phyloP scores from a whole-genome alignment of 2,888 invertebrate genomes.

The Pterostichus niger region DNA sequence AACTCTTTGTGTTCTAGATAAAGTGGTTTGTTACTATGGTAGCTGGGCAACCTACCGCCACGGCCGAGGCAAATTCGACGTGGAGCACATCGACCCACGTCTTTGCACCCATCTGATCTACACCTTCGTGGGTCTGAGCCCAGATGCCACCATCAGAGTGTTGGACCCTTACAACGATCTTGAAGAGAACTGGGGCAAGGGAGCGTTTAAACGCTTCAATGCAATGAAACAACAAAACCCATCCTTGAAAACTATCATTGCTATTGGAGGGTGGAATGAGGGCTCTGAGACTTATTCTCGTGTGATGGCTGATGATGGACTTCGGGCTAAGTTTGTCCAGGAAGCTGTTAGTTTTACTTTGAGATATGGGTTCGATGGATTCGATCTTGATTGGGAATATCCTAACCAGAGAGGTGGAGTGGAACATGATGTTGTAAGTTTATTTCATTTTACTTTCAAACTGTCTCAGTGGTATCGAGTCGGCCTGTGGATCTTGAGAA shows the following conservation, averaged over 20 bases:
- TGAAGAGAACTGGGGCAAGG: conserved; percentile 75
- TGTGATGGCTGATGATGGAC: conserved; percentile 76
- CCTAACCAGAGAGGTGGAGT: conserved; percentile 81
- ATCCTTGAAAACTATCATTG: conserved; percentile 80
- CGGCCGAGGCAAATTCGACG: conserved; percentile 83
- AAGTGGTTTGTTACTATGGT: conserved; percentile 87
- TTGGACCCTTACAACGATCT: conserved; percentile 83
- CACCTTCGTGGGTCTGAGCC: conserved; percentile 84
- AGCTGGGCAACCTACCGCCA: conserved; percentile 87
- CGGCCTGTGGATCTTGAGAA: no score
- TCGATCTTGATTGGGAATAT: conserved; percentile 88
- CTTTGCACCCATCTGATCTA: conserved; percentile 89
- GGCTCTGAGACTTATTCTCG: conserved; percentile 68
- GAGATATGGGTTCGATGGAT: conserved; percentile 83
- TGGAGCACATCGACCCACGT: conserved; percentile 82
- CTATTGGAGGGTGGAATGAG: conserved; percentile 86
- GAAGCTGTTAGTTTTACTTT: conserved; percentile 80
- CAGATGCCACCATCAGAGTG: conserved; percentile 78
- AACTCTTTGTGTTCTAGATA: conserved; percentile 76
- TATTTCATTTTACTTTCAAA: no score
- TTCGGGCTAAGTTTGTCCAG: conserved; percentile 80
- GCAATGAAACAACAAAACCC: conserved; percentile 79
- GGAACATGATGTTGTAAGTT: conserved; percentile 74
- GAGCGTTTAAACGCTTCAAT: conserved; percentile 79
- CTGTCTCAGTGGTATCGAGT: not conserved